Percentiles rank a stretch among this genome's conserved stretches.
Conservation (phyloP, 2,888 invertebrate species). For the Rapana venosa region DNA sequence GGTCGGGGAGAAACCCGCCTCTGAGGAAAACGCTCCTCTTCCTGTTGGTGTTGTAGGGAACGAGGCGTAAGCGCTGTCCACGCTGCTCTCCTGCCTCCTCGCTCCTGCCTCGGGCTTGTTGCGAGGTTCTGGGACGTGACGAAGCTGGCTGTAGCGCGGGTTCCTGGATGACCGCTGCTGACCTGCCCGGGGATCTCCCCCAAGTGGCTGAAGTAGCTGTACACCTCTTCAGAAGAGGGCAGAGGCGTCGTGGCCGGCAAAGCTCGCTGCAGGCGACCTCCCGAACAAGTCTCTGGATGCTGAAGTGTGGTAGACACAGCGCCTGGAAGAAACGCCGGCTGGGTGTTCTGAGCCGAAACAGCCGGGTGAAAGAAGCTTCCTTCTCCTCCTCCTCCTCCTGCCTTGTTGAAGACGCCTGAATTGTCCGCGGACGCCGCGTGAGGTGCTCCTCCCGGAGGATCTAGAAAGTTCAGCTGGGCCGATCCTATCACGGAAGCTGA, state of each 20-base stretch:
- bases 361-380: too few relatives aligned
- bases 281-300: not conserved
- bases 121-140: too few relatives aligned
- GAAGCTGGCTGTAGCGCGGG: not conserved
- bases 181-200: slow-evolving; percentile 43
- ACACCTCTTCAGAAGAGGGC: slow-evolving; percentile 69
- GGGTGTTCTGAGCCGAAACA: too few relatives aligned
- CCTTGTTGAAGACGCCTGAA: too few relatives aligned
- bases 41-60: not conserved
- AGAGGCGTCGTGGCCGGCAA: slow-evolving; percentile 43
- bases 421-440: too few relatives aligned
- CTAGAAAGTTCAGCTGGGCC: too few relatives aligned
- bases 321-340: not conserved
- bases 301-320: too few relatives aligned
- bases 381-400: too few relatives aligned
- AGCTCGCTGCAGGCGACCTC: not conserved
- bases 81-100: not conserved
- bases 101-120: too few relatives aligned
- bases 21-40: not conserved
- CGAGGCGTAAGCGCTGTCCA: not conserved
- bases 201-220: slow-evolving; percentile 70
- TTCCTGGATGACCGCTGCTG: not conserved
- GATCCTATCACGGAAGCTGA: too few relatives aligned
- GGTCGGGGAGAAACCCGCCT: not conserved
- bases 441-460: too few relatives aligned